Base-by-base conservation (phyloP, 2,113 vertebrate genomes). In the Hyla sarda region DNA sequence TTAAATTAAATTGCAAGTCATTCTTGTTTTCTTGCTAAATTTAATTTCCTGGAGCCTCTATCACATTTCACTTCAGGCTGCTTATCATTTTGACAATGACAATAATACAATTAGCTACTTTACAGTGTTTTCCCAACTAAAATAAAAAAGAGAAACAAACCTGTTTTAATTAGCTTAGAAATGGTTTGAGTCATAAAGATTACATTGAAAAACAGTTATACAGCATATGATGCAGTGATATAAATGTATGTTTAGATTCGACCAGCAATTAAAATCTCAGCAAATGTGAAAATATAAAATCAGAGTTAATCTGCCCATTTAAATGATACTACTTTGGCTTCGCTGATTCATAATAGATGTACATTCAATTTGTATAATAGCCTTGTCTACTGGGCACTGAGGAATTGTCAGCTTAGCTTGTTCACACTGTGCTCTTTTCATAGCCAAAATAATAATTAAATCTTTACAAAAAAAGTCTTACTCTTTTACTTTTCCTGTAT, bases 31-130 rank as follows among this genome's bases (percentile, higher is more conserved):
- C 19, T 65, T 30, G 34, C 78, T 56, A 65, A 45, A 81, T 34
- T 5, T 50, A 65, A 71, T 82, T 83, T 86, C 58, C 58, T 86
- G 10, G 50, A 45, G 41, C 58, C 74, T 83, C 81, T 47, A 60
- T 78, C 62, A 56, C n/a, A 14, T 11, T 52, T 76, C 32, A 83
- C 76, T 67, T 60, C 58, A 80, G n/a, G 21, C 34, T 52, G 56
- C 87, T 74, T 80, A 47, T 87, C 73, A 75, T 82, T 87, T 60
- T 69, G 34, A 28, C 80, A 88, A 75, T 76, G 67, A 71, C 84
- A 88, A 80, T 83, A 82, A 86, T 82, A 76, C 58, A 88, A 87
- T 87, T 80, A 83, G 8, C 69, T 82, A 80, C 73, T 88, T 87
- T 58, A 28, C 74, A 54, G 80, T 79, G 72, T 62, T 48, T 58